Evolutionary conservation across 1,140 invertebrate species (phyloP).

Genomic region (Papilio aristodemus): DNA sequence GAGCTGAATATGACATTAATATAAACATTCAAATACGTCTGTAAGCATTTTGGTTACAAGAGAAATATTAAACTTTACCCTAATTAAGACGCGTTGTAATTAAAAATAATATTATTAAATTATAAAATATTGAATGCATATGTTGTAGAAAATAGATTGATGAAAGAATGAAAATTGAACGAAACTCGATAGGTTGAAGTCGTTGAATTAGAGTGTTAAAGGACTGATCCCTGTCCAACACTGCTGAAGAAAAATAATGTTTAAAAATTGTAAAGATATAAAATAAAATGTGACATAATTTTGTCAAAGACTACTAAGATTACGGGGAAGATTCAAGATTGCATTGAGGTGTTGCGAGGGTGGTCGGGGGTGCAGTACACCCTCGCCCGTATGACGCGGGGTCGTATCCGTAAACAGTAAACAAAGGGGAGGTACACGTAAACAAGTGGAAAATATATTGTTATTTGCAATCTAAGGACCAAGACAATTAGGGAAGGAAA

Average conservation of each 20-base stretch:
- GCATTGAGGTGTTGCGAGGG: constrained; percentile 31
- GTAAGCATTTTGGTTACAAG: too few species aligned
- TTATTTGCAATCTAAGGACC: constrained; percentile 27
- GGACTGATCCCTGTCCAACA: too few species aligned
- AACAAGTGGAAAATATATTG: constrained; percentile 42
- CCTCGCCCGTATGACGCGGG: constrained; percentile 29
- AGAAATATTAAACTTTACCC: too few species aligned
- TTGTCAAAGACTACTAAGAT: constrained; percentile 14
- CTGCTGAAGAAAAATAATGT: too few species aligned
- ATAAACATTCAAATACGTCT: not conserved
- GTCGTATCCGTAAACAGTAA: constrained; percentile 41
- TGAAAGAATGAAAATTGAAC: not conserved
- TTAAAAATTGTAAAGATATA: too few species aligned
- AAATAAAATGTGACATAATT: too few species aligned
- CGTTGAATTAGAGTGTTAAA: too few species aligned
- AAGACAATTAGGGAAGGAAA: constrained; percentile 17
- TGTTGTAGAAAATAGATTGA: not conserved
- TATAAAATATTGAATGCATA: not conserved
- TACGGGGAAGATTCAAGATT: constrained; percentile 26
- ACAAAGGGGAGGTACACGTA: constrained; percentile 42
- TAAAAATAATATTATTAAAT: not conserved
- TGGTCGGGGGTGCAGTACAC: constrained; percentile 1
- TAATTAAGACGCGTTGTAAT: too few species aligned
- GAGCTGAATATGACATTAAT: not conserved
- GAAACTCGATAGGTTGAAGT: not conserved